Evolutionary conservation across 2,113 vertebrate species (phyloP).

Genomic region (Hypocryptadius cinnamomeus): DNA sequence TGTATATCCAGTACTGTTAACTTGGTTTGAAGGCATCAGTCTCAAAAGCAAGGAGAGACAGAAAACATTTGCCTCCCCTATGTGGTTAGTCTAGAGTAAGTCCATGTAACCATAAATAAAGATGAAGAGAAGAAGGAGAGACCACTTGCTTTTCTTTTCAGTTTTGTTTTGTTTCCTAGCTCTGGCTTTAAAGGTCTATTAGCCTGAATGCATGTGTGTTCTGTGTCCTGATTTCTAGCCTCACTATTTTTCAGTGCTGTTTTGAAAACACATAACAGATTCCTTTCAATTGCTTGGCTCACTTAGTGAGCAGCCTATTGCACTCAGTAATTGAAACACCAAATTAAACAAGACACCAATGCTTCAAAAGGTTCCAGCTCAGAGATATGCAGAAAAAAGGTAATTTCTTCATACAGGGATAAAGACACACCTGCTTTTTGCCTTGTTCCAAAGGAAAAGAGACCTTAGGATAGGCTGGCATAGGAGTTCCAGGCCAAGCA

Average conservation of each 20-base stretch:
- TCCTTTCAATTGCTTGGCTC: not conserved
- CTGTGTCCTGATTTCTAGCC: not conserved
- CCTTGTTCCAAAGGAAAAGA: not conserved
- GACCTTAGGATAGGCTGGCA: not conserved
- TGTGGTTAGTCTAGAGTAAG: not conserved
- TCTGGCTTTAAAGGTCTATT: not conserved
- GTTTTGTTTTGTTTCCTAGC: not conserved
- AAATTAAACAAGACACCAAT: not conserved
- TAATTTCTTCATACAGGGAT: not conserved
- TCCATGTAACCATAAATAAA: not conserved
- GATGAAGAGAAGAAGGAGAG: not conserved
- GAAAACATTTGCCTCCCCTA: not conserved
- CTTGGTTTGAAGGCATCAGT: not conserved
- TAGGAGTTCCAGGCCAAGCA: not conserved
- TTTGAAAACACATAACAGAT: not conserved
- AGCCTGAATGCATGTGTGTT: not conserved
- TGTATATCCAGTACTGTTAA: not conserved
- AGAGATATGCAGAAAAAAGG: not conserved
- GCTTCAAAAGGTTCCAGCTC: not conserved
- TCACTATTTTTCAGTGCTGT: not conserved
- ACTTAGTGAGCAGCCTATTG: not conserved
- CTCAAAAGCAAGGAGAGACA: not conserved
- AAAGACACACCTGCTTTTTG: not conserved
- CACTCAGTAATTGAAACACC: not conserved
- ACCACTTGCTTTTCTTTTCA: not conserved